Evolutionary conservation across 2,113 vertebrate species (phyloP).

Genomic region (Coptodon rendalli): DNA sequence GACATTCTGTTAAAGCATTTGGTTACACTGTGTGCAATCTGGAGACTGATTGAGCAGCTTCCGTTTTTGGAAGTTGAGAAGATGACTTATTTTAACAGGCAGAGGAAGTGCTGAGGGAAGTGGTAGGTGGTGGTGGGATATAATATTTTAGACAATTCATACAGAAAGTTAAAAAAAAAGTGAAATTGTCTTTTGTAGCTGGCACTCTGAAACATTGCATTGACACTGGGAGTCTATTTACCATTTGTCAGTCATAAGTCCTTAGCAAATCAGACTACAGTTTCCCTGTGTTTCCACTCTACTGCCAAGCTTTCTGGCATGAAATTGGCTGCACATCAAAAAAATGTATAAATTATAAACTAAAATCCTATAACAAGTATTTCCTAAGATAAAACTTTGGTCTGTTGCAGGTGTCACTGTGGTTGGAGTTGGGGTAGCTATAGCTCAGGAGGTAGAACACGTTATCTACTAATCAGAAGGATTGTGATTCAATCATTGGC

Average conservation of each 20-base stretch:
- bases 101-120: neutral
- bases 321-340: neutral
- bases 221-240: neutral
- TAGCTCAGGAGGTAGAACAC: too few species aligned
- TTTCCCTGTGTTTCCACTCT: neutral
- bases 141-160: neutral
- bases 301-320: neutral
- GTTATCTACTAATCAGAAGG: neutral
- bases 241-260: neutral
- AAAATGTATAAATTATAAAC: neutral
- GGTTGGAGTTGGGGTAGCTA: too few species aligned
- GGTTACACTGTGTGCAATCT: neutral
- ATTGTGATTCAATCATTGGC: neutral
- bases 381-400: neutral
- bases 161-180: neutral
- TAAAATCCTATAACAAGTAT: neutral
- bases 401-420: neutral
- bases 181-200: neutral
- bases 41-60: neutral
- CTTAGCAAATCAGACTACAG: neutral
- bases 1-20: neutral
- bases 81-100: slow-evolving; percentile 7
- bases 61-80: slow-evolving; percentile 5
- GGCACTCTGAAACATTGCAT: neutral
- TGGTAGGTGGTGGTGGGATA: neutral